Evolutionary conservation across 37 sponge, comb jelly and placozoan species (phyloP), one percentile per base, ranked within the genome.

Genomic region (Corticium candelabrum): DNA sequence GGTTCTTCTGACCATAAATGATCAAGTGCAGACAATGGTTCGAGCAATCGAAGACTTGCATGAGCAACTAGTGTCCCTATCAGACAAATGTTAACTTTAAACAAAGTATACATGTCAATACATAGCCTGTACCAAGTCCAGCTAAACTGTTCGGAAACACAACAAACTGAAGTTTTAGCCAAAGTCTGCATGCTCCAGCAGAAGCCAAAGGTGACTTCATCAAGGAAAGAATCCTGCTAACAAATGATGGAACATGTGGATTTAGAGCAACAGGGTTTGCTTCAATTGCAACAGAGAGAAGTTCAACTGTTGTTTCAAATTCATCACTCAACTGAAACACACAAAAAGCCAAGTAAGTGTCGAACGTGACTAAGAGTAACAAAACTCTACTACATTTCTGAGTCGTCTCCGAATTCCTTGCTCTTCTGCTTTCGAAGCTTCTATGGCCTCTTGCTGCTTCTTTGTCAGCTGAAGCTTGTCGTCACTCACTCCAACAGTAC

Each of bases 371-470:
- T 21, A 41, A 41, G 1, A n/a, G n/a, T n/a, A n/a, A n/a, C n/a
- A n/a, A n/a, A n/a, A n/a, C n/a, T n/a, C n/a, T n/a, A n/a, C n/a
- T n/a, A 88, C 80, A 7, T 68, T 30, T 30, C 30, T 74, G 68
- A 88, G 39, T 34, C 67, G 35, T 1, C 69, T 35, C 15, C 89
- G 68, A 69, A 39, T 84, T 2, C 27, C 84, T 21, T 68, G 67
- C 40, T 89, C 88, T 35, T 76, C 67, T 0, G 69, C 84, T 37
- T 84, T 34, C 38, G 76, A 38, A 39, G 62, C 80, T n/a, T 79
- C 50, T 32, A 86, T 41, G 5, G 43, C 40, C 7, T 83, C 86
- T 32, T 80, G 84, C 40, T 87, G 84, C 40, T 83, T 83, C 79
- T 83, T 83, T 27, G 41, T 57, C 34, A 86, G 31, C 37, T 73